Percentiles rank a stretch among this genome's conserved stretches.
Evolutionary conservation across 2,113 vertebrate genomes (phyloP).

Genomic region (Gymnogyps californianus): DNA sequence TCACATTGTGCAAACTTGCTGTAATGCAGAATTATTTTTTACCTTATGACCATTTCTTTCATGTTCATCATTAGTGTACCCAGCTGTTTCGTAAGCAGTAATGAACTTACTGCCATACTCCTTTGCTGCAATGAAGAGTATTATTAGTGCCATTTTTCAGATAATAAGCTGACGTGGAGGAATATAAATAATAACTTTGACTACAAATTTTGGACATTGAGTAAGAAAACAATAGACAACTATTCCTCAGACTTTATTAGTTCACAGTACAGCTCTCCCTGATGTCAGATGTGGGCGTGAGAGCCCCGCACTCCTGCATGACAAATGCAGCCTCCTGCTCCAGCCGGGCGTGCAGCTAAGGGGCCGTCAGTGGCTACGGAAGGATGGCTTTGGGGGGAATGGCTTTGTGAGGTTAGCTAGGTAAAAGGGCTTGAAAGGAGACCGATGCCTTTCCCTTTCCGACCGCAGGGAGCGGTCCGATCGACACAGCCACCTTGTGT

Average conservation of each 20-base stretch:
- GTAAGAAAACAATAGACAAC: background rate
- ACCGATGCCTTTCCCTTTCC: background rate
- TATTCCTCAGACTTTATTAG: background rate
- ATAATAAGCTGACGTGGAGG: background rate
- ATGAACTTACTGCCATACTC: background rate
- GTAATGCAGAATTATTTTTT: constrained; percentile 5
- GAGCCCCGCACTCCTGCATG: background rate
- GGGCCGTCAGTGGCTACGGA: background rate
- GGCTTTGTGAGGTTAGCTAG: background rate
- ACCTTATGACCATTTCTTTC: background rate
- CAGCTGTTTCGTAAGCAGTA: background rate
- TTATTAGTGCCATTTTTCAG: constrained; percentile 3
- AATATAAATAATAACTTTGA: background rate
- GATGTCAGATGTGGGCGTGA: background rate
- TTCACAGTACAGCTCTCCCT: background rate
- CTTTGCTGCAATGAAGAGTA: background rate
- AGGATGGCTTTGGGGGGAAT: background rate
- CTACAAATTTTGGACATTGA: background rate
- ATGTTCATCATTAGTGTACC: background rate
- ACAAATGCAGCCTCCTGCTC: background rate
- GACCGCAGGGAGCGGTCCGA: fast-evolving
- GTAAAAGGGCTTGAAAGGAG: background rate
- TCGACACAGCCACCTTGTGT: background rate
- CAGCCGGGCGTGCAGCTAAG: fast-evolving
- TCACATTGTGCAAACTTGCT: background rate